phyloP scores from a whole-genome alignment of 2,797 vertebrate species.

The Ciconia nigra region DNA sequence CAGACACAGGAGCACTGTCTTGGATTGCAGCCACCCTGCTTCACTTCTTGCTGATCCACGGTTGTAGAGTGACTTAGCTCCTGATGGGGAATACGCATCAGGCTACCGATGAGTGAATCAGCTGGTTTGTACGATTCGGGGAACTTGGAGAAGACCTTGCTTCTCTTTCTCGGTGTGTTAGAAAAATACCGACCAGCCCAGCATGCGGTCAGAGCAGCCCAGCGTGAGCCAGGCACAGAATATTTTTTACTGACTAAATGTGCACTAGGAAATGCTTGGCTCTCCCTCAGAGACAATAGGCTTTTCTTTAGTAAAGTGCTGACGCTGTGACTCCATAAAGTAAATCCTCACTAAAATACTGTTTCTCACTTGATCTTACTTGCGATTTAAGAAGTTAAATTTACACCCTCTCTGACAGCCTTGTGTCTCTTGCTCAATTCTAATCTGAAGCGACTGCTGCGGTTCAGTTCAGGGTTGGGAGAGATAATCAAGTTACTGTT shows the following conservation, averaged over 20 bases:
- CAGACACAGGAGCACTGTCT: not conserved
- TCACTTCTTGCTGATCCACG: not conserved
- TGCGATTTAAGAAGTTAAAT: not conserved
- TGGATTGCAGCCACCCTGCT: not conserved
- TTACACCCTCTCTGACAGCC: not conserved
- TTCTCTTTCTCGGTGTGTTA: not conserved
- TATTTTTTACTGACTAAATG: not conserved
- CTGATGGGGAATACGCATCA: not conserved
- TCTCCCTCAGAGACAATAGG: not conserved
- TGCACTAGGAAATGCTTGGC: not conserved
- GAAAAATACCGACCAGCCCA: not conserved
- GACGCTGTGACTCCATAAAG: not conserved
- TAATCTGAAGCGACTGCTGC: not conserved
- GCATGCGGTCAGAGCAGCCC: not conserved
- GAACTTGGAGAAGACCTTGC: not conserved
- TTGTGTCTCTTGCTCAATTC: not conserved
- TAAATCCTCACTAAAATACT: not conserved
- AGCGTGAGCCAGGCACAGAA: not conserved
- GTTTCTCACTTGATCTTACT: not conserved
- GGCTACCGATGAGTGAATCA: not conserved
- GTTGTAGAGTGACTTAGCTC: not conserved
- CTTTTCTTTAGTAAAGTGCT: constrained; percentile 25
- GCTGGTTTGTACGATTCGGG: not conserved
- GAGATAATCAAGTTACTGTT: constrained; percentile 15
- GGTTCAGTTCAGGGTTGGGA: not conserved